phyloP scores from a whole-genome alignment of 2,797 vertebrate genomes.

The Philypnodon macrostomus region DNA sequence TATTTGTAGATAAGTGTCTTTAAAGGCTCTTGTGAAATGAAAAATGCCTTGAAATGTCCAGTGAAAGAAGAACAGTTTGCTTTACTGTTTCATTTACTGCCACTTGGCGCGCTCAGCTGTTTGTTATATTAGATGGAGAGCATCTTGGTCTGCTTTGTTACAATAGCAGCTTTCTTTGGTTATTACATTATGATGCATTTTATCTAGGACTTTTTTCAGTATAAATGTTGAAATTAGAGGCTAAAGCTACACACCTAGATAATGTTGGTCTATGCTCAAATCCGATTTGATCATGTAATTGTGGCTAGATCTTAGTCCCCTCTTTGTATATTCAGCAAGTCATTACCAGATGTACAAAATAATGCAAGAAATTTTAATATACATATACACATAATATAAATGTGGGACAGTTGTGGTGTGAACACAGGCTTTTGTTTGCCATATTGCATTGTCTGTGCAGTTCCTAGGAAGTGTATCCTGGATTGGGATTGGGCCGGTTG shows the following conservation, averaged over 20 bases:
- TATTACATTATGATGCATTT: no score
- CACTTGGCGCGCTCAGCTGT: constrained; percentile 6
- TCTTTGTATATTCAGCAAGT: no score
- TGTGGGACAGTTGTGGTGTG: not conserved
- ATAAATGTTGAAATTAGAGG: no score
- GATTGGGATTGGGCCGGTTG: constrained; percentile 50
- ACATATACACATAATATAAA: no score
- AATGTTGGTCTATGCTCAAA: no score
- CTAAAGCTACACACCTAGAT: no score
- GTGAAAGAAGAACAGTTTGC: constrained; percentile 11
- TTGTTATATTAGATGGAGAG: constrained; percentile 7
- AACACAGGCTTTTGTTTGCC: not conserved
- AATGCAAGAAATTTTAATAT: no score
- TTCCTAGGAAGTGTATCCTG: constrained; percentile 34
- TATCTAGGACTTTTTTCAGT: no score
- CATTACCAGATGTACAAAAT: no score
- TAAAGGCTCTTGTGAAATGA: constrained; percentile 3
- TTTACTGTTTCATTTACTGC: constrained; percentile 8
- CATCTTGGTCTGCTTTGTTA: constrained; percentile 2
- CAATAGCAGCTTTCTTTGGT: no score
- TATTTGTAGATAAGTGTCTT: constrained; percentile 16
- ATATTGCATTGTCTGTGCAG: constrained; percentile 20
- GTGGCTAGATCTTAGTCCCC: no score
- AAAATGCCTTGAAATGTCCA: constrained; percentile 9
- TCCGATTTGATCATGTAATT: no score